A percentile compares a stretch with the other conserved stretches of the same genome.
phyloP scores from a whole-genome alignment of 30 jellyfish, hydroid and myxozoan genomes.

The Hydractinia echinata region DNA sequence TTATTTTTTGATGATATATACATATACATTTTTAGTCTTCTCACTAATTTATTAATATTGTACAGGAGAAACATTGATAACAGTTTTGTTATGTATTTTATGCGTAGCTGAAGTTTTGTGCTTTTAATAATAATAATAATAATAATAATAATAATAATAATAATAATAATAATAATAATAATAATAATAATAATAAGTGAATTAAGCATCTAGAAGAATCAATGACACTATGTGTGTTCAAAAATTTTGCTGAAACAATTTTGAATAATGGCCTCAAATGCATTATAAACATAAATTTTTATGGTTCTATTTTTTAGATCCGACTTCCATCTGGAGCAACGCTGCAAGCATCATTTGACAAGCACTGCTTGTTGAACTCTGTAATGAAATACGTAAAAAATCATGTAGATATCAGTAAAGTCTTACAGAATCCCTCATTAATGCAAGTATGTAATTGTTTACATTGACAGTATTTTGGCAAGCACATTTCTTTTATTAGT shows the following conservation, averaged over 20 bases:
- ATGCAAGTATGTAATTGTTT: neutral
- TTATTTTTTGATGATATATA: too few relatives aligned
- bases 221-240: too few relatives aligned
- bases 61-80: too few relatives aligned
- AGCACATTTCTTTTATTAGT: neutral
- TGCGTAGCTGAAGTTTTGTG: too few relatives aligned
- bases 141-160: too few relatives aligned
- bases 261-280: neutral
- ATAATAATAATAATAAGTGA: too few relatives aligned
- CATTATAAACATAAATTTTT: neutral
- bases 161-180: too few relatives aligned
- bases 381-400: neutral
- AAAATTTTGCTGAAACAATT: neutral
- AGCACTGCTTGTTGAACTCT: neutral
- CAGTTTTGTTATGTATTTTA: too few relatives aligned
- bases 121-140: too few relatives aligned
- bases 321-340: constrained; percentile 3
- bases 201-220: too few relatives aligned
- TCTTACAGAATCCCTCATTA: neutral
- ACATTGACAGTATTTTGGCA: neutral
- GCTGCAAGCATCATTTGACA: neutral
- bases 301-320: neutral
- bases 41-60: too few relatives aligned
- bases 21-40: too few relatives aligned
- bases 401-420: neutral